phyloP scores from a whole-genome alignment of 2,888 invertebrate species.

The Tipula unca region DNA sequence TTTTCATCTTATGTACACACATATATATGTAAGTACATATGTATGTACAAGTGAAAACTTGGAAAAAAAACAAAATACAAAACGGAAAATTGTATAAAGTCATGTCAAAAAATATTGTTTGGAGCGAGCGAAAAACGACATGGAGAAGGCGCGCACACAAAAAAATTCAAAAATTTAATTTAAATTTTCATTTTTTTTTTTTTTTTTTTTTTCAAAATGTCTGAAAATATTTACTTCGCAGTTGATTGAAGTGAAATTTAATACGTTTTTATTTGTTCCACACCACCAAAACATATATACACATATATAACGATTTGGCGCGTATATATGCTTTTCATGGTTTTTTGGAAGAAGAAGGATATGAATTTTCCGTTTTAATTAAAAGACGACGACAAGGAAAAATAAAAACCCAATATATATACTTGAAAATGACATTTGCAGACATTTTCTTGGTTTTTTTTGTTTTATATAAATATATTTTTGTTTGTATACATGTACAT shows the following conservation, averaged over 20 bases:
- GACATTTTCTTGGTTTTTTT: not conserved
- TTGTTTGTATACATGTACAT: not conserved
- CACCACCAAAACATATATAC: not conserved
- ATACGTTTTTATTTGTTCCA: not conserved
- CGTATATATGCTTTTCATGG: not conserved
- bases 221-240: not conserved
- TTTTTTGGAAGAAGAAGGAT: not conserved
- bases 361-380: not conserved
- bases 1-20: not conserved
- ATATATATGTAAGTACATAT: no score
- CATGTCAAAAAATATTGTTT: not conserved
- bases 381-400: not conserved
- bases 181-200: not conserved
- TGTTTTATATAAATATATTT: not conserved
- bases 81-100: not conserved
- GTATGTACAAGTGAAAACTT: not conserved
- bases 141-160: not conserved
- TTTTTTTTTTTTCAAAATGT: not conserved
- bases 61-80: no score
- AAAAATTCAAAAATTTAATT: not conserved
- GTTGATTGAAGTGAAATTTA: constrained; percentile 8
- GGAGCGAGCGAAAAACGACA: not conserved
- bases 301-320: not conserved
- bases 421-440: not conserved
- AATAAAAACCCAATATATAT: not conserved